Evolutionary conservation across 2,888 invertebrate genomes (phyloP), one percentile per base, ranked within the genome.

Genomic region (Ditula angustiorana): DNA sequence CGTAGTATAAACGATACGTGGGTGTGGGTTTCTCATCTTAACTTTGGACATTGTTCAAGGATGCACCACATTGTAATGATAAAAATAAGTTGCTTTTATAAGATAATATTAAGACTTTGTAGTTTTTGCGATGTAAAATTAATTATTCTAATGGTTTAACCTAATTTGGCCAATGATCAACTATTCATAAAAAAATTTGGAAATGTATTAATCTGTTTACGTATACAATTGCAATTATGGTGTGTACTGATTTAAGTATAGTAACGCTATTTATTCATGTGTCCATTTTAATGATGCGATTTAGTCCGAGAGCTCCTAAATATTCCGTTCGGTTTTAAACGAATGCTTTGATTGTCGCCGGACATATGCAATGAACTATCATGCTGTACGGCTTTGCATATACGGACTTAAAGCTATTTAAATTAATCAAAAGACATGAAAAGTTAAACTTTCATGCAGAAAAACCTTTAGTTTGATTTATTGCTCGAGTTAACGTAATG

Each of bases 11-110:
- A n/a, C n/a, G n/a, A 19, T 47, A 59, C 24, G 30, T 60, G 44
- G n/a, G 60, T 50, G 44, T 33, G 60, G 37, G 19, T n/a, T 33
- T 13, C 7, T 13, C 24, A 21, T 47, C 47, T 55, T 5, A 11
- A 33, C 35, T 37, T 79, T 87, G 87, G 87, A 81, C 65, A 64
- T 61, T 64, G 69, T 82, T 86, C 86, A 87, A 73, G 67, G 69
- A 68, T 76, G 75, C 37, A 16, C 37, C 16, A 49, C 30, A 50
- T 33, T 2, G 24, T 41, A 49, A 16, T 16, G n/a, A 1, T 37
- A 37, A 16, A 37, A 37, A 37, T 16, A 16, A 37, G 37, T 5
- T 37, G 37, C 16, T 16, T 16, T 26, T 26, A 26, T 8, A 16
- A 16, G 16, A 16, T 13, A 13, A 2, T 35, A 30, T 35, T n/a